Base-by-base conservation (phyloP, 1,140 invertebrate genomes). In the Cyrtorhinus lividipennis region DNA sequence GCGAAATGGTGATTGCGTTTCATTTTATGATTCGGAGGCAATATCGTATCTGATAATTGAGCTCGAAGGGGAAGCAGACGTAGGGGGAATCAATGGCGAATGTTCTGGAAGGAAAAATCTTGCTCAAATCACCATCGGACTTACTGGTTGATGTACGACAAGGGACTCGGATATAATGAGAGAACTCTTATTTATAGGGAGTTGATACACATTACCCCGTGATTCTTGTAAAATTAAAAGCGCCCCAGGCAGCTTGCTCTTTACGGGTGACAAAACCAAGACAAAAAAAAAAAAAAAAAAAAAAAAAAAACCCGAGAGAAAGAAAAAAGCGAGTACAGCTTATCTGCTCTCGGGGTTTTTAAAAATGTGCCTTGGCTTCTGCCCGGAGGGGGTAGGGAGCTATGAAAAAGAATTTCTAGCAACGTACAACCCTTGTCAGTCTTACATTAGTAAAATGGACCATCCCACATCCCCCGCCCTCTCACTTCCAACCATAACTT, bases 211-310 rank as follows among this genome's bases (percentile, higher is more conserved):
- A 59, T 59, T 59, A 59, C 58, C 58, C 26, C n/a, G 58, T 59
- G 58, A 59, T 59, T 59, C 58, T 59, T 59, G 24, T 59, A 59
- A 59, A 59, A 59, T 59, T 59, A 59, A 59, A 59, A 59, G 27
- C 58, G 58, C 58, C 58, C 3, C n/a, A 59, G 58, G 58, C 25
- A 30, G 24, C 25, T 26, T 30, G 13, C 58, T 30, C 58, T 59
- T 59, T 59, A 59, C 58, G 58, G 58, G 58, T 59, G 58, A 59
- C 58, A 59, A 59, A 59, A 59, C 58, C 58, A 59, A 59, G 58
- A 59, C 24, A 30, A 30, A 59, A 59, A 58, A 59, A 59, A 30
- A 59, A 20, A 20, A 20, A 53, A 53, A 53, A 22, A 22, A 8
- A 20, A 20, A 53, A 20, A 53, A 22, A n/a, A n/a, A n/a, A n/a